These are phyloP conservation scores for Polyommatus iphigenia DNA, from an alignment of 2,888 invertebrate species.

Conservation along the genomic window DNA sequence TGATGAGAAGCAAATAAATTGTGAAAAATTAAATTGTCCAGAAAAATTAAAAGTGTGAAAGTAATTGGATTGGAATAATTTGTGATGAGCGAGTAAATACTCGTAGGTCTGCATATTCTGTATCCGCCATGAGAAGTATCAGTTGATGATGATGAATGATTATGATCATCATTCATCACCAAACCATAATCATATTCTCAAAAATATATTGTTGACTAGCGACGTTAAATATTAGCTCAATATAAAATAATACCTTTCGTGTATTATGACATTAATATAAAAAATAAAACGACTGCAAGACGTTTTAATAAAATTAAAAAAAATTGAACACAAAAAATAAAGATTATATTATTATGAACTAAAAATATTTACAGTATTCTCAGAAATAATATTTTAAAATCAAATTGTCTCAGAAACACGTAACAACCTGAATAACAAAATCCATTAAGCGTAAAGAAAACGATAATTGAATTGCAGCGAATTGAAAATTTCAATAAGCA, in stretches of 20 bases:
- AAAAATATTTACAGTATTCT: not conserved
- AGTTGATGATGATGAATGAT: too few relatives aligned
- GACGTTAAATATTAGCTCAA: too few relatives aligned
- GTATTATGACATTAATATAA: too few relatives aligned
- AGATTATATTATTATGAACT: too few relatives aligned
- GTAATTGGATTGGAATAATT: not conserved
- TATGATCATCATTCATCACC: too few relatives aligned
- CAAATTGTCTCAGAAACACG: not conserved
- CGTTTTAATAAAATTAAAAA: not conserved
- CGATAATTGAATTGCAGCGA: slow-evolving; percentile 14
- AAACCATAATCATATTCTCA: too few relatives aligned
- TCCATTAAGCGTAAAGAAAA: slow-evolving; percentile 18
- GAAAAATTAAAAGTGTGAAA: not conserved
- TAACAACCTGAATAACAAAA: slow-evolving; percentile 5
- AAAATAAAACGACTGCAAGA: too few relatives aligned
- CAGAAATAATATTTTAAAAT: not conserved
- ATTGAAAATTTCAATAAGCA: slow-evolving; percentile 23
- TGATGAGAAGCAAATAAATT: not conserved
- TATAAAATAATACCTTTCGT: too few relatives aligned
- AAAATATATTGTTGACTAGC: too few relatives aligned
- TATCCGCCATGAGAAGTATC: not conserved
- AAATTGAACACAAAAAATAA: too few relatives aligned
- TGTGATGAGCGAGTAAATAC: not conserved
- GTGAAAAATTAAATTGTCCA: not conserved
- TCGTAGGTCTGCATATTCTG: not conserved